Base-by-base conservation (phyloP, 2,797 vertebrate species). In the Sebastes melanostomus region DNA sequence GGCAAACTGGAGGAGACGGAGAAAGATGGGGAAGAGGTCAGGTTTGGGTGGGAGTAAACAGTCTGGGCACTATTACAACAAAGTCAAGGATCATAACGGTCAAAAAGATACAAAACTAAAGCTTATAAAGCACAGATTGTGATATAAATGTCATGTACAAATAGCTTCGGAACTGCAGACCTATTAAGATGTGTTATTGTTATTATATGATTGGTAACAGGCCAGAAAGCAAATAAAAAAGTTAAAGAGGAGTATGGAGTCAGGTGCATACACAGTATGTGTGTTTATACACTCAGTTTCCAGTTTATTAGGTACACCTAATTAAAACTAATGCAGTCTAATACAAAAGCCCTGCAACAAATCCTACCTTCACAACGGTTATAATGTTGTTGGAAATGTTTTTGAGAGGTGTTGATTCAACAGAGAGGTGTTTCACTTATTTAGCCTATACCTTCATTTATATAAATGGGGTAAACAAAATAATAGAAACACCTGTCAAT, bases 1-100 rank as follows among this genome's bases (percentile, higher is more conserved):
- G 97, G 92, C 98, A 99, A 78, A 97, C 98, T 99, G 95, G 62
- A 82, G 85, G 72, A 92, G 84, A 91, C 9, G 92, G 46, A 86
- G 52, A 85, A 30, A 83, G 54, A 80, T 36, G n/a, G 54, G 24
- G 30, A 52, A 70, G 76, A 83, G 82, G 85, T 84, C 61, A 88
- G 77, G 61, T 71, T 52, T 38, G 29, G 46, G 11, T 5, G 8
- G 16, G 18, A 29, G 60, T 14, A 30, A 75, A 81, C 13, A 46
- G 59, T 65, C 30, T 25, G 36, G 30, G 75, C 24, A 55, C 36
- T 66, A 32, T 66, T 66, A 63, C 66, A 24, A 50, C 50, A 83
- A 69, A 68, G 27, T 71, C 58, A 63, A 52, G 62, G 38, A 70
- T 56, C 22, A 60, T 46, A 65, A 80, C n/a, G 72, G 67, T 78